Evolutionary conservation across 2,888 invertebrate genomes (phyloP).

Genomic region (Iphiclides podalirius): DNA sequence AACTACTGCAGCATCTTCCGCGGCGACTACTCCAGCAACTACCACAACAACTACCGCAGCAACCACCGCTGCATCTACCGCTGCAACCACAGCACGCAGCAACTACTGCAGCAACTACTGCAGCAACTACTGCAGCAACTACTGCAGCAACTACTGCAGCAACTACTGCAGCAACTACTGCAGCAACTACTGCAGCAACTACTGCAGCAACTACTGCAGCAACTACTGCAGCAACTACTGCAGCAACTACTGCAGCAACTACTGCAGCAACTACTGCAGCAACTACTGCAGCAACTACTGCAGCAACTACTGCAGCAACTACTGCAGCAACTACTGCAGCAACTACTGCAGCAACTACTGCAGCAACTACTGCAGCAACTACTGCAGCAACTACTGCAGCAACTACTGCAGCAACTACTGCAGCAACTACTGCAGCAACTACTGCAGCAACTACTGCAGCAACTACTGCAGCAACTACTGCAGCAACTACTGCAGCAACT

Average conservation of each 20-base stretch:
- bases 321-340: slow-evolving; percentile 20
- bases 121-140: slow-evolving; percentile 21
- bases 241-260: slow-evolving; percentile 28
- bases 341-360: slow-evolving; percentile 29
- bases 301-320: slow-evolving; percentile 21
- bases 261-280: slow-evolving; percentile 27
- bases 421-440: slow-evolving; percentile 28
- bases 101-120: slow-evolving; percentile 21
- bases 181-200: slow-evolving; percentile 28
- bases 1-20: slow-evolving; percentile 27
- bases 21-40: slow-evolving; percentile 24
- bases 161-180: slow-evolving; percentile 29
- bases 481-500: slow-evolving; percentile 21
- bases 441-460: slow-evolving; percentile 27
- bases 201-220: slow-evolving; percentile 24
- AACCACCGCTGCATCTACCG: slow-evolving; percentile 23
- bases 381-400: slow-evolving; percentile 24
- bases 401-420: slow-evolving; percentile 16
- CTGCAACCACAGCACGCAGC: slow-evolving; percentile 28
- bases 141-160: slow-evolving; percentile 20
- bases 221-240: slow-evolving; percentile 16
- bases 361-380: slow-evolving; percentile 28
- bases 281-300: slow-evolving; percentile 27
- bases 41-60: slow-evolving; percentile 25
- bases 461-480: slow-evolving; percentile 27